Base-by-base conservation (phyloP, 1,140 invertebrate genomes). In the Megathymus violae region DNA sequence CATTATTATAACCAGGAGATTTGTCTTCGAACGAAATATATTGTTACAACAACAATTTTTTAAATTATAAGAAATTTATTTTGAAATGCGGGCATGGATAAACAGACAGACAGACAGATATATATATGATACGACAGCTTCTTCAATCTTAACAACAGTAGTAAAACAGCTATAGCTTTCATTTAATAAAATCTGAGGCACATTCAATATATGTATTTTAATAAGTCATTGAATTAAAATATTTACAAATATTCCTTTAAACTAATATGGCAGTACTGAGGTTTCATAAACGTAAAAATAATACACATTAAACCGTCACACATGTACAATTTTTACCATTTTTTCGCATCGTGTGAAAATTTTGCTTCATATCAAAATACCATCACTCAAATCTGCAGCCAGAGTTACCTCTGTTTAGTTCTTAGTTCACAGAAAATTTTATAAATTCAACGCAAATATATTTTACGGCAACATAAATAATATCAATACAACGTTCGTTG, bases 241-340 rank as follows among this genome's bases (percentile, higher is more conserved):
- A 86, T 85, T 78, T 85, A 85, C 80, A 85, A 76, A 82, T 76
- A 77, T 13, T 73, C 56, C 75, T 71, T 78, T 83, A 67, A 34
- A 13, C 85, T 88, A 88, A 78, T 88, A 88, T 88, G 85, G 85
- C 85, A 88, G 79, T 86, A 77, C 56, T 80, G 82, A 89, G 81
- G 82, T 87, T 80, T 78, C 59, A 71, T 80, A 76, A 44, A 74
- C 70, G 62, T 67, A 68, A 71, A n/a, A n/a, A n/a, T 63, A 78
- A 60, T 43, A 62, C 46, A 58, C 40, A 36, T 44, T 61, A 16
- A 22, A 22, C 54, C 22, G 27, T 48, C 65, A 67, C 47, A 68
- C 22, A 54, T 48, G 54, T 58, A 27, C 1, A 9, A 44, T 34
- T 59, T 59, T 59, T 59, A 59, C 25, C 6, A 31, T 31, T 31